These are phyloP conservation scores for Caretta caretta DNA, from an alignment of 2,113 vertebrate genomes.

Conservation along the genomic window DNA sequence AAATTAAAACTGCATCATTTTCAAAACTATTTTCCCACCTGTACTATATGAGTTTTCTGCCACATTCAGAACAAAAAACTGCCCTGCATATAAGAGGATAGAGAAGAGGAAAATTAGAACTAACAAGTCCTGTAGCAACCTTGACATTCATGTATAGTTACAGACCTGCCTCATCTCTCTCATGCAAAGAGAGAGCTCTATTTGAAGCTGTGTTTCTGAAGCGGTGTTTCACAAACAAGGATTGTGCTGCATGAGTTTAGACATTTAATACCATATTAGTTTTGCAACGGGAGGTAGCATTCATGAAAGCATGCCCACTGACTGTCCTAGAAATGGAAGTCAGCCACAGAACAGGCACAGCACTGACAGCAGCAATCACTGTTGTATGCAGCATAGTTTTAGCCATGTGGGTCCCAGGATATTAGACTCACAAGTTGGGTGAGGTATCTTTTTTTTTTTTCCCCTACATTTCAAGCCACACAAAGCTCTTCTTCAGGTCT, in stretches of 20 bases:
- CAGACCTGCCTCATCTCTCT: neutral
- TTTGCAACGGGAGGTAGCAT: neutral
- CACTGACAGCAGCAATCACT: neutral
- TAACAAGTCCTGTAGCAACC: neutral
- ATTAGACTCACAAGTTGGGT: neutral
- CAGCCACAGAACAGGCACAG: neutral
- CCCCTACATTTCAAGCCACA: too few species aligned
- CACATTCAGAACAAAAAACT: neutral
- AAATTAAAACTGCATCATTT: neutral
- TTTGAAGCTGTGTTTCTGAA: neutral
- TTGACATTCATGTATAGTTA: neutral
- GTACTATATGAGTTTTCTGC: neutral
- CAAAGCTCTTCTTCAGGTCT: neutral
- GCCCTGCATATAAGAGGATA: neutral
- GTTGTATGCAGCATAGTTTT: neutral
- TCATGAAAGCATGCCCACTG: neutral
- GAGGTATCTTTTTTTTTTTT: neutral
- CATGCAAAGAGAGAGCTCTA: accelerated
- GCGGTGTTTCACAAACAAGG: neutral
- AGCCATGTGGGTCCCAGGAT: neutral
- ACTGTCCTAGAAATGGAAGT: neutral
- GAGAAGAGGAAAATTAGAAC: neutral
- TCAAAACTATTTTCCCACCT: neutral
- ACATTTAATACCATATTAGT: neutral
- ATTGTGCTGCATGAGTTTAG: neutral